Base-by-base conservation (phyloP, 2,888 invertebrate genomes). In the Lasius platythorax region DNA sequence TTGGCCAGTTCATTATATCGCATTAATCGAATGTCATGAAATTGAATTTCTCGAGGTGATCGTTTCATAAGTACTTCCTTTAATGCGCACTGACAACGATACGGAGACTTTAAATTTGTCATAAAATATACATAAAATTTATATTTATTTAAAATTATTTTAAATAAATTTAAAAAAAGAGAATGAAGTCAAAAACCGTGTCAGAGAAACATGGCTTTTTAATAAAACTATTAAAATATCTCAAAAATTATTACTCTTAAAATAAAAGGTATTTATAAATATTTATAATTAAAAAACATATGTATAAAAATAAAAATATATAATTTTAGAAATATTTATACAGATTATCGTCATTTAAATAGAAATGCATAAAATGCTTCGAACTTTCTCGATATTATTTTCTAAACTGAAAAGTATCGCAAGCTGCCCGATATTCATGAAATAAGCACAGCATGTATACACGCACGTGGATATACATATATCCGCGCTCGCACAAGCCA, bases 21-120 rank as follows among this genome's bases (percentile, higher is more conserved):
- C 61, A 63, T 82, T 83, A 88, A 89, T 89, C 64, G 78, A 84
- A 72, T 75, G 70, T 81, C 87, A 56, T 18, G 68, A 63, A 84
- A 87, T 88, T 79, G 85, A 79, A 89, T 81, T 72, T 61, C 58
- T 33, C 68, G 18, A 63, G 43, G 37, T 72, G 64, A 68, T 83
- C 79, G 46, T 68, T 61, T 76, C 61, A 58, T 43, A 61, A 61
- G 28, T 50, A 61, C 79, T 70, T 79, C 61, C 46, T 70, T 70
- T 79, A 61, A 61, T 61, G 23, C 23, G 12, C 46, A 56, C 61
- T 61, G 79, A 79, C 79, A 79, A 68, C 79, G 37, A 66, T 33
- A 70, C 33, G 18, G 37, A 37, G 12, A 9, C 53, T 68, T 56
- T n/a, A 68, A 58, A 68, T 58, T 5, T n/a, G 56, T 56, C 53